These are phyloP conservation scores for Gila orcuttii DNA, from an alignment of 2,113 vertebrate species.

Conservation along the genomic window DNA sequence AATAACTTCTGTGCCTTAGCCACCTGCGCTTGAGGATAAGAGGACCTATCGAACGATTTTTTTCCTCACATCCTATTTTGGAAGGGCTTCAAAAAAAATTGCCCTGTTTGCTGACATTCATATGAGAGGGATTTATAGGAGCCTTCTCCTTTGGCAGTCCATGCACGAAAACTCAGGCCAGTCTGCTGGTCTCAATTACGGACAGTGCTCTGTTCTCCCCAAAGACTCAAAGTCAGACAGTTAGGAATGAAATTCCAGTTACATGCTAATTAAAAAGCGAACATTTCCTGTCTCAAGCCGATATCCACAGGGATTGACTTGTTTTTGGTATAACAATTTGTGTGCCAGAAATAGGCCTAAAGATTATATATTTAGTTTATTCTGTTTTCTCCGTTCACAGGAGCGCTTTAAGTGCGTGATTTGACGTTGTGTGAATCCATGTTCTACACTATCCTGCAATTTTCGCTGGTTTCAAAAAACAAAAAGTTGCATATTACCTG, in stretches of 20 bases:
- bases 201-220: neutral
- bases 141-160: slow-evolving; percentile 41
- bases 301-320: neutral
- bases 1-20: slow-evolving; percentile 2
- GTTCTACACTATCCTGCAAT: too few species aligned
- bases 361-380: too few species aligned
- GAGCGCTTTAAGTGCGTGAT: too few species aligned
- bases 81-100: slow-evolving; percentile 18
- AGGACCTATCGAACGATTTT: slow-evolving; percentile 10
- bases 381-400: too few species aligned
- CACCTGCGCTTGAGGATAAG: slow-evolving; percentile 25
- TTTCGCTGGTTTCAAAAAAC: too few species aligned
- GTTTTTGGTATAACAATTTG: neutral
- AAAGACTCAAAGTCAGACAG: slow-evolving; percentile 21
- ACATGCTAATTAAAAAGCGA: neutral
- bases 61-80: neutral
- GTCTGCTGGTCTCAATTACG: slow-evolving; percentile 38
- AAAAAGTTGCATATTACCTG: too few species aligned
- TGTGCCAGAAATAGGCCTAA: neutral
- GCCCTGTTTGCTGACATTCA: slow-evolving; percentile 26
- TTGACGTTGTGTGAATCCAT: too few species aligned
- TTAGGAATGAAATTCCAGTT: neutral
- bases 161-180: slow-evolving; percentile 37
- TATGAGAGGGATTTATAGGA: slow-evolving; percentile 30
- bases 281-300: neutral